phyloP scores from a whole-genome alignment of 2,113 vertebrate species.

The Talpa occidentalis region DNA sequence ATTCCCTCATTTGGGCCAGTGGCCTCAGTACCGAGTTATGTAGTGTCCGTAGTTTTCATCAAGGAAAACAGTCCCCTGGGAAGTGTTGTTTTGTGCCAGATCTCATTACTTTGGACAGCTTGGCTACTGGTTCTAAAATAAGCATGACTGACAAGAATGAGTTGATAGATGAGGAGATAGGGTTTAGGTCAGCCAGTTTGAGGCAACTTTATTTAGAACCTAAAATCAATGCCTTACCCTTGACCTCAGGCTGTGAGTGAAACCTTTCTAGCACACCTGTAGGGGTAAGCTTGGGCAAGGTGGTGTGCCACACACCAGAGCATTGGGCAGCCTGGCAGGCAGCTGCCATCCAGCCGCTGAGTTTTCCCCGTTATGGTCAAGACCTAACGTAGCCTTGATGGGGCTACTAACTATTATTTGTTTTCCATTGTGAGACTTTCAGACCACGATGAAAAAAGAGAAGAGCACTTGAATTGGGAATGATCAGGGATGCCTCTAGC shows the following conservation, averaged over 20 bases:
- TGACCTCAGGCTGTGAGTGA: neutral
- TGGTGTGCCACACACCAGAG: too few relatives aligned
- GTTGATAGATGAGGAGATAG: neutral
- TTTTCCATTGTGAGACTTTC: neutral
- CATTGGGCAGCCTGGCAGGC: neutral
- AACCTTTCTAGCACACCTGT: neutral
- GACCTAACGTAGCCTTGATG: neutral
- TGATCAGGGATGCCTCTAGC: neutral
- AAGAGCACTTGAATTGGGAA: accelerated
- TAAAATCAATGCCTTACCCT: neutral
- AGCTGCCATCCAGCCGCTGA: neutral
- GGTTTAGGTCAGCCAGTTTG: neutral
- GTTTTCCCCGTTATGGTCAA: neutral
- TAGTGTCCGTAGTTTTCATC: neutral
- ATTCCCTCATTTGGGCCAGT: neutral
- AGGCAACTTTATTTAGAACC: neutral
- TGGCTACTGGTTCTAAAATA: neutral
- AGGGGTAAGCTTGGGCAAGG: neutral
- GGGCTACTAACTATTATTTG: neutral
- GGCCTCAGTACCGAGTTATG: neutral
- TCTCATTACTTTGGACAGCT: neutral
- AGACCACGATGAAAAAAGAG: neutral
- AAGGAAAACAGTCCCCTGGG: neutral
- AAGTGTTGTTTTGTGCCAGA: neutral
- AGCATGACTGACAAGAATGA: neutral